Base-by-base conservation (phyloP, 2,113 vertebrate species). In the Daubentonia madagascariensis region DNA sequence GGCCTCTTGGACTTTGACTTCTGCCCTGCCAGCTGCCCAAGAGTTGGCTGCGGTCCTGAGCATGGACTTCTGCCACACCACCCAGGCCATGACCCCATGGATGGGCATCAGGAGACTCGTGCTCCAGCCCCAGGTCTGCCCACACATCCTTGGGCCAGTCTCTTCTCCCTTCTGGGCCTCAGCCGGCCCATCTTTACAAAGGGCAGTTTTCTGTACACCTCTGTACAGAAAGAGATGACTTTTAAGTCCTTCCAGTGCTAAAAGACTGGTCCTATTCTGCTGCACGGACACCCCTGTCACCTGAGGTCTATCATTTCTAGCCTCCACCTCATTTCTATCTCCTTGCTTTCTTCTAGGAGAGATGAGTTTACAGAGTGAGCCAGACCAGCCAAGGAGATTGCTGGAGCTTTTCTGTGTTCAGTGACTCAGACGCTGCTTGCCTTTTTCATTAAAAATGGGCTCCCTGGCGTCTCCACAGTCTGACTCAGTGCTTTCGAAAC, bases 401-500 rank as follows among this genome's bases (percentile, higher is more conserved):
- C 50, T 10, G 37, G 37, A 32, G 35, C 22, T 28, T 23, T 52
- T 92, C 65, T 54, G 43, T 6, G 25, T 17, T 80, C 48, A 20
- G 6, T 50, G 85, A 87, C 80, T 92, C 67, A 92, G 43, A 67
- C 18, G 3, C 37, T 52, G 18, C 37, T 65, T 59, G 65, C 25
- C 45, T 7, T 90, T 80, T 50, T 90, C 89, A 63, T 54, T 85
- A 73, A 45, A 57, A 40, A 57, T 3, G 5, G 57, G 72, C 28
- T 91, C 59, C 61, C 67, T 2, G n/a, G 40, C 32, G 65, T 54
- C 73, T 57, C 40, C 65, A 32, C 2, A 0, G 20, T 8, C 63
- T 91, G 91, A 92, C 72, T 95, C 85, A 92, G 32, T 32, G 52
- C 70, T 95, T 83, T 87, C 16, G 10, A 96, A 91, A 52, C 43